These are phyloP conservation scores for Pangasius macronema DNA, from an alignment of 2,797 vertebrate genomes.

Conservation along the genomic window DNA sequence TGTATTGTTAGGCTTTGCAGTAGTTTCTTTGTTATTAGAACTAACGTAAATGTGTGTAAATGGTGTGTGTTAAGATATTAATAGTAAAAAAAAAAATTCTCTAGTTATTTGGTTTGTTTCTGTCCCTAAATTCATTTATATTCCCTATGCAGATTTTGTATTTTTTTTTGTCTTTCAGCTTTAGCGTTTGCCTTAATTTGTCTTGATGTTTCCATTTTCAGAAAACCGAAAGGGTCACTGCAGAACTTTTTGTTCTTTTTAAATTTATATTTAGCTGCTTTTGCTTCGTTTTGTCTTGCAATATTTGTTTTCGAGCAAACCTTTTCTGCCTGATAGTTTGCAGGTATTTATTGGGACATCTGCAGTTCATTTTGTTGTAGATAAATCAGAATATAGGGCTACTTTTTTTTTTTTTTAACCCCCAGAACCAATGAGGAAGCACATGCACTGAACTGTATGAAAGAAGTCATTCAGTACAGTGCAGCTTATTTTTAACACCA, in stretches of 20 bases:
- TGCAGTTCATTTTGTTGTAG: background rate
- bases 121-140: background rate
- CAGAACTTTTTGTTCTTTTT: background rate
- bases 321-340: background rate
- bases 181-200: background rate
- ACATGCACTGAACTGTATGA: background rate
- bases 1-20: background rate
- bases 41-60: background rate
- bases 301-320: background rate
- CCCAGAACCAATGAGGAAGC: background rate
- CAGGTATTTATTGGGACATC: background rate
- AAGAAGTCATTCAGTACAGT: background rate
- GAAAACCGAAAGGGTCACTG: background rate
- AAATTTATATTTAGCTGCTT: accelerated
- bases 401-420: background rate
- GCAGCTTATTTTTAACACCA: background rate
- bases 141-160: background rate
- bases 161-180: too few species aligned
- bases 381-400: background rate
- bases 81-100: background rate
- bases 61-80: background rate
- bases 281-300: background rate
- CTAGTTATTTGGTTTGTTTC: background rate
- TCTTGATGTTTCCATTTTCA: background rate
- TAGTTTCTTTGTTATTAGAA: too few species aligned